phyloP scores from a whole-genome alignment of 2,797 vertebrate species.

The Cottoperca gobio region DNA sequence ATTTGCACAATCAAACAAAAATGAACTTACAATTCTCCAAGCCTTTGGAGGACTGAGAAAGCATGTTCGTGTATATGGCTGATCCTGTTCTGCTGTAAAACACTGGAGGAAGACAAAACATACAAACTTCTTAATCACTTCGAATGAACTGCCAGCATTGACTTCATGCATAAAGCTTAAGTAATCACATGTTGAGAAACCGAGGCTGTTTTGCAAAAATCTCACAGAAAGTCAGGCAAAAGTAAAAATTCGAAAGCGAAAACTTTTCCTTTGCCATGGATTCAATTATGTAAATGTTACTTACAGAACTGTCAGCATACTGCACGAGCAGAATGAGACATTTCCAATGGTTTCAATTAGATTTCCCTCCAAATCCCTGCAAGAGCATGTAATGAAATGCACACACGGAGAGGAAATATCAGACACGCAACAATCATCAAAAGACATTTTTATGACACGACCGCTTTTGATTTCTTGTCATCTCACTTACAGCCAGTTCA shows the following conservation, averaged over 20 bases:
- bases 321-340: slow-evolving; percentile 91
- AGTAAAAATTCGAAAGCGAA: slow-evolving; percentile 10
- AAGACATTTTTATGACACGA: not conserved
- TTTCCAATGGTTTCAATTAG: slow-evolving; percentile 92
- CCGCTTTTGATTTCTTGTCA: slow-evolving; percentile 36
- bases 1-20: slow-evolving; percentile 42
- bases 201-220: slow-evolving; percentile 8
- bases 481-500: slow-evolving; percentile 94
- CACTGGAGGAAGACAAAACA: slow-evolving; percentile 76
- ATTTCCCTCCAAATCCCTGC: slow-evolving; percentile 95
- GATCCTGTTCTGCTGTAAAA: slow-evolving; percentile 93
- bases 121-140: not conserved
- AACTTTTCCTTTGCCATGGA: not conserved
- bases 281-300: slow-evolving; percentile 69
- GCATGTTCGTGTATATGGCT: slow-evolving; percentile 89
- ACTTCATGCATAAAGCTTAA: not conserved
- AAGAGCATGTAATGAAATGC: slow-evolving; percentile 20
- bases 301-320: slow-evolving; percentile 94
- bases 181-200: slow-evolving; percentile 10
- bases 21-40: slow-evolving; percentile 94
- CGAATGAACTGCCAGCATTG: slow-evolving; percentile 10
- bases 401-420: not conserved
- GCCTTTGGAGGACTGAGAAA: slow-evolving; percentile 89
- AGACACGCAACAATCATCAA: slow-evolving; percentile 15
- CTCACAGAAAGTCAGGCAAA: not conserved